Evolutionary conservation across 1,140 invertebrate species (phyloP).

Genomic region (Drosophila nigrodunni): DNA sequence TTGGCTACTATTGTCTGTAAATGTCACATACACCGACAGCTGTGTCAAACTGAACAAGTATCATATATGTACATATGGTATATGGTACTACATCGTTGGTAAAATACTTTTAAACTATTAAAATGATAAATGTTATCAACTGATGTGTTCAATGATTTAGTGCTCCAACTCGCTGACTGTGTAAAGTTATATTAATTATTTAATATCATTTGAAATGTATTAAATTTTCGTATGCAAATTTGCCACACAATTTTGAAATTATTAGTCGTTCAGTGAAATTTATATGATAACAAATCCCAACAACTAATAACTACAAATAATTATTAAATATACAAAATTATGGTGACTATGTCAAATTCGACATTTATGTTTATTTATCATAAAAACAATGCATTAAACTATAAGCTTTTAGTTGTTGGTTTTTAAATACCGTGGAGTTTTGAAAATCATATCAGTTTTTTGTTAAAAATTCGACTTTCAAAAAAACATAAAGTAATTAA

Average conservation of each 20-base stretch:
- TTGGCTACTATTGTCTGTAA: conserved; percentile 7
- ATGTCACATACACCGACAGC: conserved; percentile 6
- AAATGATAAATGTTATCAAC: too few species aligned
- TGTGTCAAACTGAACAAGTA: too few species aligned
- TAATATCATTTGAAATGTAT: conserved; percentile 10
- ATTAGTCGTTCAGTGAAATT: conserved; percentile 6
- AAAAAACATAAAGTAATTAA: too few species aligned
- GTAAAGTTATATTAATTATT: conserved; percentile 4
- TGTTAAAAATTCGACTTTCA: too few species aligned
- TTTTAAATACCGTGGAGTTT: neutral
- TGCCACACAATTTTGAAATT: conserved; percentile 27
- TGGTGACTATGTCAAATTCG: conserved; percentile 4
- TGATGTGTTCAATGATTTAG: too few species aligned
- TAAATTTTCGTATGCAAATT: conserved; percentile 22
- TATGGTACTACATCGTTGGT: too few species aligned
- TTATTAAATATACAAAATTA: conserved; percentile 6
- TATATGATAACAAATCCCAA: neutral
- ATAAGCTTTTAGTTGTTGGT: neutral
- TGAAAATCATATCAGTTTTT: too few species aligned
- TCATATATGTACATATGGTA: too few species aligned
- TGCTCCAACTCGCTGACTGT: too few species aligned
- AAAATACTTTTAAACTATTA: neutral
- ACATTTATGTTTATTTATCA: conserved; percentile 10
- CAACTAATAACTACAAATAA: conserved; percentile 19
- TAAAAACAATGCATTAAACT: conserved; percentile 4